A percentile compares a stretch with the other conserved stretches of the same genome.
These are phyloP conservation scores for Ailuropoda melanoleuca DNA, from an alignment of 2,113 vertebrate species.

Conservation along the genomic window DNA sequence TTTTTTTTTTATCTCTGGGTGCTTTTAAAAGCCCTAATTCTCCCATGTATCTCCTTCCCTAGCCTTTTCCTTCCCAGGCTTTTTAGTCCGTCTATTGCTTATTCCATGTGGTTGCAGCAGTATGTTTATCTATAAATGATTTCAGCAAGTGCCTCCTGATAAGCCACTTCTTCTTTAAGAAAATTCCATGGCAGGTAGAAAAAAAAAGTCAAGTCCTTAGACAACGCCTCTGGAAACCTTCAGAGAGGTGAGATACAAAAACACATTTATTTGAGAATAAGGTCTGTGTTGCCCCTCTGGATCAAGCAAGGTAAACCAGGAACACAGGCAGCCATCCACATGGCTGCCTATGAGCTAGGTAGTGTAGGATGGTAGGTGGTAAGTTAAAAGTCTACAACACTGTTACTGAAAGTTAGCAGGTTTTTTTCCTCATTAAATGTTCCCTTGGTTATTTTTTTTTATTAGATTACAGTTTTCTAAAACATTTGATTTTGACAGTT, in stretches of 20 bases:
- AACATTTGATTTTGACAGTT: background rate
- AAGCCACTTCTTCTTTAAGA: background rate
- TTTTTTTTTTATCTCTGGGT: too few species aligned
- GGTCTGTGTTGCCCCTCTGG: background rate
- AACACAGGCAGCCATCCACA: background rate
- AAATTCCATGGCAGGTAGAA: background rate
- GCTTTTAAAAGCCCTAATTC: too few species aligned
- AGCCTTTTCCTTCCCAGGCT: background rate
- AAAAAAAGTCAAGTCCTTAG: background rate
- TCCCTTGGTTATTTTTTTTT: background rate
- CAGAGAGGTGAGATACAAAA: background rate
- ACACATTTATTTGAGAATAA: background rate
- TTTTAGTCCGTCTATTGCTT: background rate
- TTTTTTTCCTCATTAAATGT: background rate
- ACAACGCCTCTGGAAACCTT: background rate
- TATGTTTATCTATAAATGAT: background rate
- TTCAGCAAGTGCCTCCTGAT: background rate
- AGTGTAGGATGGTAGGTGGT: background rate
- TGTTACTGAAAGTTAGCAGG: too few species aligned
- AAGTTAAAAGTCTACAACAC: background rate
- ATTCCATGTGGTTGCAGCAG: background rate
- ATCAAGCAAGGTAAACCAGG: background rate
- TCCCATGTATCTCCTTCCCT: too few species aligned
- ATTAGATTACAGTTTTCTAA: background rate
- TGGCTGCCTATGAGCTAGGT: background rate